Evolutionary conservation across 1,140 invertebrate genomes (phyloP), one percentile per base, ranked within the genome.

Genomic region (Drosophila littoralis): DNA sequence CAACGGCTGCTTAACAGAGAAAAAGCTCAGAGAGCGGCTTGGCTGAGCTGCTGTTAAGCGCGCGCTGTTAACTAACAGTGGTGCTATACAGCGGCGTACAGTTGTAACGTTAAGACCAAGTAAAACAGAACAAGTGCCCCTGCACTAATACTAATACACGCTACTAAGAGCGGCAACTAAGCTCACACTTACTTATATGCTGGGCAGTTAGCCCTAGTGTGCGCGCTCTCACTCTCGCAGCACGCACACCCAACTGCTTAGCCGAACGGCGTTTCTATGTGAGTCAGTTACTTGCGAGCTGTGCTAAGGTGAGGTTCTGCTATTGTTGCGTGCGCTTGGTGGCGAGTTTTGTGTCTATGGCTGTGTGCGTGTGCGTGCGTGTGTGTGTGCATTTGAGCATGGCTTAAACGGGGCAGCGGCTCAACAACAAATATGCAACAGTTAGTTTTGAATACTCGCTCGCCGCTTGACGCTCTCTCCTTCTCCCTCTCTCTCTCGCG

Each of bases 231-330:
- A 52, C 54, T 74, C 63, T 66, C 61, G 22, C 10, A 28, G 38
- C 40, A 35, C 54, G 48, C 73, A 71, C 73, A 71, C 68, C 66
- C 66, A 75, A 58, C 43, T 32, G 67, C 58, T 36, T 40, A 45
- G 32, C n/a, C 65, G 52, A 75, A 75, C 72, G 64, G 45, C 59
- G 67, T 71, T 75, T 65, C 22, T n/a, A 55, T 74, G 75, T 77
- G 69, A 88, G 76, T 88, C 79, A 88, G 83, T 76, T 83, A 83
- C 79, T 88, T 70, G 59, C 77, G 77, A 88, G 84, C 80, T 74
- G 84, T 71, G 63, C 55, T 79, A 89, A 88, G 83, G 83, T 86
- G 83, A 86, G 83, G 83, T 84, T 84, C 73, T 75, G 51, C 54
- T 63, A 35, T 67, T 51, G 50, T 45, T 66, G 13, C 63, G 68